Base-by-base conservation (phyloP, 2,113 vertebrate species). In the Syngnathus floridae region DNA sequence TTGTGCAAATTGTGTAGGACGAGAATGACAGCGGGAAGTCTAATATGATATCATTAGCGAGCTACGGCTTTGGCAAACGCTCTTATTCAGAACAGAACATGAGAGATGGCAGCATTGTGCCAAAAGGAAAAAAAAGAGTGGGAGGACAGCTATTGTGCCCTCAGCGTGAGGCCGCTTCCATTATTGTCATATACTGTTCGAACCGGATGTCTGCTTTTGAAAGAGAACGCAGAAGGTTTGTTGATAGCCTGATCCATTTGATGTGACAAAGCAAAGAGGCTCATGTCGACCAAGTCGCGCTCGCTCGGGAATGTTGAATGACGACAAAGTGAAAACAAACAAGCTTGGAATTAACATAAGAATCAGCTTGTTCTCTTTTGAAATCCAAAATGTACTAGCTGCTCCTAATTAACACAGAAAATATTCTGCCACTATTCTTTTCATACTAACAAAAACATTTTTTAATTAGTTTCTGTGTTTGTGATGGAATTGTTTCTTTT, bases 21-120 rank as follows among this genome's bases (percentile, higher is more conserved):
- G 76, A 78, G 80, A 87, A 73, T 77, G 79, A 88, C 83, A 64
- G 81, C 72, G 72, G 11, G 77, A 31, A 79, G 74, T 71, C 72
- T 73, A 83, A 81, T 83, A 79, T 88, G 77, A 78, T 82, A 86
- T 87, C 76, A 83, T 89, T 87, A 84, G 80, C 72, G 69, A 75
- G 79, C 80, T 66, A 72, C 73, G 67, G 75, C 72, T 78, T 85
- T 72, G 74, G 73, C 71, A 81, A 85, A 78, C 77, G 73, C 74
- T 73, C 70, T 26, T 54, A 54, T 26, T 74, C 78, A 74, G 81
- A 37, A 70, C 8, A 14, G 62, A 68, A 73, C 70, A 60, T 63
- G 66, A 75, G 60, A 64, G 71, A 75, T 63, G 62, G 52, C 4
- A 36, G 75, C 79, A 83, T 64, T 45, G 64, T 51, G 60, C 67